Evolutionary conservation across 2,888 invertebrate genomes (phyloP), one percentile per base, ranked within the genome.

Genomic region (Agrochola circellaris): DNA sequence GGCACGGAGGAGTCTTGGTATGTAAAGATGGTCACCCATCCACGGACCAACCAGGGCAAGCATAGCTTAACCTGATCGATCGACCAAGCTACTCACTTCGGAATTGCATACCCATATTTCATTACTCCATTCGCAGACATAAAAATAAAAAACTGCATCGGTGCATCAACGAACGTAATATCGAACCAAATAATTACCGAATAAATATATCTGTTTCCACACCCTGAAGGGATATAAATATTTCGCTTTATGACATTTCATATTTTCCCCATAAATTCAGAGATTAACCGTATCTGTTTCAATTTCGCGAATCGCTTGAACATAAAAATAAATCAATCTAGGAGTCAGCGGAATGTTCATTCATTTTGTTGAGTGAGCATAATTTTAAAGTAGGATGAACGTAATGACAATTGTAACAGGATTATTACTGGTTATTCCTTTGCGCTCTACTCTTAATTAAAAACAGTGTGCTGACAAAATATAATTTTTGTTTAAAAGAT

Each of bases 301-400:
- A 77, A 80, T 80, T 82, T 62, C 54, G 68, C 48, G 64, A 77
- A 76, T 61, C 45, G 60, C 45, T 54, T 54, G 77, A 34, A 65
- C 60, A 80, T 80, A 82, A 65, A 75, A 69, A 80, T 80, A 82
- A 82, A 80, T 80, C 77, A 80, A 48, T 80, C 60, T 66, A 30
- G 54, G 23, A 65, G 15, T 54, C 77, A 34, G 68, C 69, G 80
- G 20, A 75, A 65, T n/a, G 65, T 51, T 65, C 51, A 48, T 77
- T 64, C 20, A 65, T 83, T 83, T 69, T 54, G 45, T 62, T 65
- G 23, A 82, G 34, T 65, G 34, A 30, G 68, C 64, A 68, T 82
- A 38, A 82, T 82, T 79, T 82, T 64, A 82, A 61, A 82, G 15
- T 23, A 15, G 23, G 8, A 20, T 56, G 6, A 34, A 48, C 3